Conservation (phyloP, 30 jellyfish, hydroid and myxozoan genomes). For the Turritopsis dohrnii region DNA sequence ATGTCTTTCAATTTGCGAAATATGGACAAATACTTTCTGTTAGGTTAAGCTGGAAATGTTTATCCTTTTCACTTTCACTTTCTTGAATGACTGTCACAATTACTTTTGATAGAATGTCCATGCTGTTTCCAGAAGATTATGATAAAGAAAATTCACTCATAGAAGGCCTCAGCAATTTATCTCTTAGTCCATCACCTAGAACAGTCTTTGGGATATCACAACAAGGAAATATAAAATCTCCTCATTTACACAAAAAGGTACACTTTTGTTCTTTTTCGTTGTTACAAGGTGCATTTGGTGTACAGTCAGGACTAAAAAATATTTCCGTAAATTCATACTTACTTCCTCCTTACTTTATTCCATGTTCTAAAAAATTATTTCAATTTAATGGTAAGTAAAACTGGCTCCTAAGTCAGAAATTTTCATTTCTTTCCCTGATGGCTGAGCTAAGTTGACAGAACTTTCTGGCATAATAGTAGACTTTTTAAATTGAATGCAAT, state of each 20-base stretch:
- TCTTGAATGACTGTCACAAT: background rate
- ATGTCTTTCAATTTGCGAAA: too few species aligned
- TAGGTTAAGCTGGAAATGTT: too few species aligned
- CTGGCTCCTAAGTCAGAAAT: too few species aligned
- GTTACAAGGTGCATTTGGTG: background rate
- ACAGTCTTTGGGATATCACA: background rate
- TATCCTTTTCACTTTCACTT: background rate
- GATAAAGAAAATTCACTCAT: slow-evolving; percentile 6
- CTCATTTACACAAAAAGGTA: background rate
- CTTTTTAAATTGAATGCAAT: too few species aligned
- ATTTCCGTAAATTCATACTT: too few species aligned
- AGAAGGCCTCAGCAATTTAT: background rate
- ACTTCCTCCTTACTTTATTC: too few species aligned
- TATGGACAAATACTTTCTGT: too few species aligned
- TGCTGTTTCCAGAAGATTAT: background rate
- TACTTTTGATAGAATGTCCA: slow-evolving; percentile 6
- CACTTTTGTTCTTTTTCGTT: background rate
- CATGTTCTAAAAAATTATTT: too few species aligned
- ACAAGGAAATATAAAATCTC: background rate
- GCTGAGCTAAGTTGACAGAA: too few species aligned
- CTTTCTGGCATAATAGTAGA: too few species aligned
- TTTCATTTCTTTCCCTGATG: too few species aligned
- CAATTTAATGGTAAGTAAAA: too few species aligned
- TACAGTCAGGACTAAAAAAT: background rate
- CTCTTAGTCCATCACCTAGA: background rate